phyloP scores from a whole-genome alignment of 2,113 vertebrate species.

The Lethenteron camtschaticum region DNA sequence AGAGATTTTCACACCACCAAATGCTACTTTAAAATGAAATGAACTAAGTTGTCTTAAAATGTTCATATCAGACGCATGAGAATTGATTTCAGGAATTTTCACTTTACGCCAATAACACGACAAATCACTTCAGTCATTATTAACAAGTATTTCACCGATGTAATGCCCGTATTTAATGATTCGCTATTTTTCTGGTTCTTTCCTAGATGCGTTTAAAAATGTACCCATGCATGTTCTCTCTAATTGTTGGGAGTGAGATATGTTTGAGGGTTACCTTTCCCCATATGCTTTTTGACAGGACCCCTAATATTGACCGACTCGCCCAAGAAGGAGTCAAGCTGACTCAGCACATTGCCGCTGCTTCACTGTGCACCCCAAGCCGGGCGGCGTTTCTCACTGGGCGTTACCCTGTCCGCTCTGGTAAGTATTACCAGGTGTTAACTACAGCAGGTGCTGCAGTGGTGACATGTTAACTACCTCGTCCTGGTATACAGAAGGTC shows the following conservation, averaged over 20 bases:
- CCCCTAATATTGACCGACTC: conserved; percentile 44
- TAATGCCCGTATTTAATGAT: too few relatives aligned
- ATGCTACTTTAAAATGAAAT: too few relatives aligned
- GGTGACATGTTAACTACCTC: too few relatives aligned
- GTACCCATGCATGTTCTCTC: neutral
- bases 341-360: conserved; percentile 54
- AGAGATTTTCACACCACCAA: too few relatives aligned
- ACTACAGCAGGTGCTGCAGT: too few relatives aligned
- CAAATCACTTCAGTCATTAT: too few relatives aligned
- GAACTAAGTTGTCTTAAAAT: too few relatives aligned
- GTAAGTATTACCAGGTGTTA: neutral
- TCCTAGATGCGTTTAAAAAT: neutral
- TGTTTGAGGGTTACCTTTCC: neutral
- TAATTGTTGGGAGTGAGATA: neutral
- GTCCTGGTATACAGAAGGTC: too few relatives aligned
- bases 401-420: conserved; percentile 54
- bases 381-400: conserved; percentile 64
- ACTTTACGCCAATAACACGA: too few relatives aligned
- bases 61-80: too few relatives aligned
- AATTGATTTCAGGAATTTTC: too few relatives aligned
- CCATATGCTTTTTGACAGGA: conserved; percentile 22
- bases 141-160: too few relatives aligned
- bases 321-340: conserved; percentile 36
- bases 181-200: neutral
- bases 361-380: conserved; percentile 55